These are phyloP conservation scores for Synergus japonicus DNA, from an alignment of 2,888 invertebrate genomes.

Conservation along the genomic window DNA sequence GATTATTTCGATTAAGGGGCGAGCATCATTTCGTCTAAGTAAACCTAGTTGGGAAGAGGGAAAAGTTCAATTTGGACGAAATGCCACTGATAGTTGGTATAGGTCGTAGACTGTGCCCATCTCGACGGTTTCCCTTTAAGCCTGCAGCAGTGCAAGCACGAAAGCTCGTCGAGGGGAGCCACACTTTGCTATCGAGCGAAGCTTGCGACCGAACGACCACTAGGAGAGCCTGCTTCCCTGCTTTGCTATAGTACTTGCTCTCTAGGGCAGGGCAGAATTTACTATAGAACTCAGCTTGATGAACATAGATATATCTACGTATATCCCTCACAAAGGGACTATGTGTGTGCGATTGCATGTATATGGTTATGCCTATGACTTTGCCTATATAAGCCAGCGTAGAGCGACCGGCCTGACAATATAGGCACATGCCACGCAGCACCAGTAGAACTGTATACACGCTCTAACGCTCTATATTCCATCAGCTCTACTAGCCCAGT, in stretches of 20 bases:
- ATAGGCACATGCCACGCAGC: conserved; percentile 25
- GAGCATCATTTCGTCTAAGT: not conserved
- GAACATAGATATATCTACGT: conserved; percentile 18
- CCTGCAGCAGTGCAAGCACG: conserved; percentile 72
- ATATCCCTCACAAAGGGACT: not conserved
- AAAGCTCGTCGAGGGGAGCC: conserved; percentile 74
- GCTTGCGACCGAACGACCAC: conserved; percentile 63
- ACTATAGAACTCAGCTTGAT: conserved; percentile 50
- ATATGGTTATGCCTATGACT: not conserved
- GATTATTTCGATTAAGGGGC: not conserved
- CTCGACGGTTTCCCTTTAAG: conserved; percentile 73
- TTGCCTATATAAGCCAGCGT: not conserved
- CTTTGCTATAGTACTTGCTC: conserved; percentile 51
- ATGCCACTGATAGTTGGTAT: not conserved
- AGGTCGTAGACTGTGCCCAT: conserved; percentile 22
- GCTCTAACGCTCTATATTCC: conserved; percentile 64
- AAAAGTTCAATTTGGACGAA: not conserved
- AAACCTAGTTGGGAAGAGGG: not conserved
- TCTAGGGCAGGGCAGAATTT: conserved; percentile 60
- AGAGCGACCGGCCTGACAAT: not conserved
- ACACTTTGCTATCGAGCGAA: conserved; percentile 75
- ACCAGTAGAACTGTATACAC: conserved; percentile 42
- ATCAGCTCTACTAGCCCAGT: conserved; percentile 72
- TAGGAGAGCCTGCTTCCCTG: conserved; percentile 61
- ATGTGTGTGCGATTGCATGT: not conserved